Evolutionary conservation across 2,888 invertebrate genomes (phyloP).

Genomic region (Oscheius sp.): DNA sequence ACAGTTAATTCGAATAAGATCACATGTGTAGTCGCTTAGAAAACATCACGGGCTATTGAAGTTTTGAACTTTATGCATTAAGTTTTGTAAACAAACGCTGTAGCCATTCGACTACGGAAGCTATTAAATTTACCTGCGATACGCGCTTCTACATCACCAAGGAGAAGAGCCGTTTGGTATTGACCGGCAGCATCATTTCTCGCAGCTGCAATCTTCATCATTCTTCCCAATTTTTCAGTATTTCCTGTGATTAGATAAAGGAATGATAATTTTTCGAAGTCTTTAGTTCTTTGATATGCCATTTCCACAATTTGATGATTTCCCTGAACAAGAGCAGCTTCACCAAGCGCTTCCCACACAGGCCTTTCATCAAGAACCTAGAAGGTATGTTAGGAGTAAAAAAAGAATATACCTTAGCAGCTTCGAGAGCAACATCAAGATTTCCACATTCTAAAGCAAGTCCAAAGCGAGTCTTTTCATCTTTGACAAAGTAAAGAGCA

Average conservation of each 20-base stretch:
- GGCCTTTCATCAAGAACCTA: slow-evolving; percentile 85
- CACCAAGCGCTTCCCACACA: slow-evolving; percentile 94
- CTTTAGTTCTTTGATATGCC: slow-evolving; percentile 99
- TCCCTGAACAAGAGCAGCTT: slow-evolving; percentile 88
- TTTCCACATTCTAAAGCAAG: slow-evolving; percentile 97
- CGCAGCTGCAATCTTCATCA: slow-evolving; percentile 99
- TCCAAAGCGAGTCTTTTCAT: slow-evolving; percentile 90
- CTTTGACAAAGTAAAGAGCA: slow-evolving; percentile 97
- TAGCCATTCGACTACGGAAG: not conserved
- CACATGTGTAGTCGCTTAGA: slow-evolving; percentile 30
- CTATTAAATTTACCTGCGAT: slow-evolving; percentile 75
- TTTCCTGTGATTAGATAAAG: slow-evolving; percentile 95
- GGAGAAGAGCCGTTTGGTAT: slow-evolving; percentile 89
- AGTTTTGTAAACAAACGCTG: not conserved
- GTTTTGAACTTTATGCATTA: not conserved
- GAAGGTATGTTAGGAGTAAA: not conserved
- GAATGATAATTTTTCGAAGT: slow-evolving; percentile 97
- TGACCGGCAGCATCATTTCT: slow-evolving; percentile 95
- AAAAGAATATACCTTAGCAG: slow-evolving; percentile 79
- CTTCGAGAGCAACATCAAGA: slow-evolving; percentile 93
- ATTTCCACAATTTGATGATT: slow-evolving; percentile 84
- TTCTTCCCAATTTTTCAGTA: slow-evolving; percentile 92
- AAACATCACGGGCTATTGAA: slow-evolving; percentile 22
- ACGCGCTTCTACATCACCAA: slow-evolving; percentile 90
- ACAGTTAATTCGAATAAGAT: slow-evolving; percentile 33